phyloP scores from a whole-genome alignment of 2,888 invertebrate species.

The Coelopa pilipes region DNA sequence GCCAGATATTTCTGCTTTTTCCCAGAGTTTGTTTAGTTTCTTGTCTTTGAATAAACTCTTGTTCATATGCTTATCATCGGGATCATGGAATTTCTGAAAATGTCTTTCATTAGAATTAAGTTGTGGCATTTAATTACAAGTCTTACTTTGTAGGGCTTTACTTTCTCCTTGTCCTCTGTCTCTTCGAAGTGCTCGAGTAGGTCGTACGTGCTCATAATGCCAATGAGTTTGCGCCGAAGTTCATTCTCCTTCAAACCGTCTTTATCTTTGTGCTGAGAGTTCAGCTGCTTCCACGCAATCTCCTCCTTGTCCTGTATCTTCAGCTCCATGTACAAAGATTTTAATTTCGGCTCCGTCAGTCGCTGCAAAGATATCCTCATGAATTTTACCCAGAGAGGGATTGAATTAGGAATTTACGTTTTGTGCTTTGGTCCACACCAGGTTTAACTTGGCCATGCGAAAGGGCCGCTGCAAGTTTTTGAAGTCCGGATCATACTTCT shows the following conservation, averaged over 20 bases:
- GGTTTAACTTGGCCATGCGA: slow-evolving; percentile 89
- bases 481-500: slow-evolving; percentile 70
- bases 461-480: slow-evolving; percentile 84
- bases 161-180: slow-evolving; percentile 70
- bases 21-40: slow-evolving; percentile 89
- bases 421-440: slow-evolving; percentile 90
- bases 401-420: slow-evolving; percentile 71
- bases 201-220: slow-evolving; percentile 84
- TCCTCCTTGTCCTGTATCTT: slow-evolving; percentile 95
- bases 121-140: neutral
- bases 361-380: slow-evolving; percentile 67
- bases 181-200: slow-evolving; percentile 84
- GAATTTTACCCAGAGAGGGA: slow-evolving; percentile 67
- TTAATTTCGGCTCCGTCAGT: slow-evolving; percentile 83
- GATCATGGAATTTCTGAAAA: slow-evolving; percentile 63
- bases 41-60: slow-evolving; percentile 89
- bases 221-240: slow-evolving; percentile 80
- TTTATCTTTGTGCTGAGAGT: slow-evolving; percentile 85
- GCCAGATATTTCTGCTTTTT: slow-evolving; percentile 88
- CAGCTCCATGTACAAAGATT: slow-evolving; percentile 87
- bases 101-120: slow-evolving; percentile 24
- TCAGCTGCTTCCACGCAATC: slow-evolving; percentile 82
- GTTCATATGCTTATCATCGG: slow-evolving; percentile 73
- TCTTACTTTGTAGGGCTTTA: slow-evolving; percentile 59
- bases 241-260: slow-evolving; percentile 87